Base-by-base conservation (phyloP, 1,140 invertebrate species). In the Leptinotarsa texana region DNA sequence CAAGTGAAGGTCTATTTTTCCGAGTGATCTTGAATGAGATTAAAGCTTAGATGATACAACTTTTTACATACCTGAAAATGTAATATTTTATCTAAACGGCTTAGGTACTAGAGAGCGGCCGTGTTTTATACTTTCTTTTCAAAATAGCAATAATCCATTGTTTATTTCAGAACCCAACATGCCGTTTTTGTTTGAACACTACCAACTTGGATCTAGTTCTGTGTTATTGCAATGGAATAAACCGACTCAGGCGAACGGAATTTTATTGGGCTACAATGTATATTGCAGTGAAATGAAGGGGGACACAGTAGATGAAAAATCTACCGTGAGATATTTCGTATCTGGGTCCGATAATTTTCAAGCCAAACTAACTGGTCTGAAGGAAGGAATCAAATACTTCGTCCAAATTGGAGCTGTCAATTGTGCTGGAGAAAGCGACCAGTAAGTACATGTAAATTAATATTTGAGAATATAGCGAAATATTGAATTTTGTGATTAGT, bases 201-300 rank as follows among this genome's bases (percentile, higher is more conserved):
- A 92, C 80, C 93, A 94, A 1, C 89, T 96, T 81, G 96, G 96
- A 8, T 93, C 95, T 0, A 96, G 93, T 33, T 95, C 95, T 13
- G 91, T 98, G 79, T 90, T 92, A 66, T 86, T 99, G 1, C 91
- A 91, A 72, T 99, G 98, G 98, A 93, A 95, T 82, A 93, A 93
- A 82, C 98, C 98, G 0, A 89, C 94, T 17, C 93, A 97, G 82
- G 92, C 95, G 13, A 99, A 99, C 86, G 98, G 98, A 22, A 89
- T 94, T 75, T 85, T 99, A 0, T 95, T 92, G 3, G 96, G 97
- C 6, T 99, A 99, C 85, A 93, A 93, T 83, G 93, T 99, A 79
- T 95, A 94, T 83, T 97, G 96, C 84, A 92, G 94, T 83, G 90
- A 92, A 80, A 93, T 97, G 1, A 90, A 91, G 61, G 92, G 91